phyloP scores from a whole-genome alignment of 2,888 invertebrate species.

The Dynastes hyllus region DNA sequence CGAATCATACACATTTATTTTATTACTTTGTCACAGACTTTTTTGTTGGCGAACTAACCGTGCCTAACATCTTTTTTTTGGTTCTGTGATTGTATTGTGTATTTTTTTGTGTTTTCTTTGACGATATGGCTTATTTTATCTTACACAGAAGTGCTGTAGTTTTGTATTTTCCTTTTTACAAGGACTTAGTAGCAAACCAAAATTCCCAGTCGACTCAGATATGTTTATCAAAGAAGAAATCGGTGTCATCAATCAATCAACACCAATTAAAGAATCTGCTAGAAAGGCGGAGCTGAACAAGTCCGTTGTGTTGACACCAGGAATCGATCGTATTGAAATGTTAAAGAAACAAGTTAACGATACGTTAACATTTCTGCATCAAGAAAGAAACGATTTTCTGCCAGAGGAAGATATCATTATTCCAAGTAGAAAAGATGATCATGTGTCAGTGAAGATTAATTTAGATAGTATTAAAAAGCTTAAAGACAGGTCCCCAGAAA shows the following conservation, averaged over 20 bases:
- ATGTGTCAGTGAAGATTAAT: constrained; percentile 66
- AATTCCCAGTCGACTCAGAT: constrained; percentile 41
- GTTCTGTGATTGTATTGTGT: constrained; percentile 40
- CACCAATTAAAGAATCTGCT: constrained; percentile 24
- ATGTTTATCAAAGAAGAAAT: constrained; percentile 47
- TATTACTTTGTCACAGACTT: constrained; percentile 30
- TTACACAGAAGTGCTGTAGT: constrained; percentile 49
- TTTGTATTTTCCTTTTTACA: constrained; percentile 46
- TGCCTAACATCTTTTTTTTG: constrained; percentile 33
- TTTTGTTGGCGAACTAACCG: constrained; percentile 35
- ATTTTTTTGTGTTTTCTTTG: constrained; percentile 36
- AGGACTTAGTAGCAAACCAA: constrained; percentile 46
- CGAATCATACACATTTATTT: constrained; percentile 39
- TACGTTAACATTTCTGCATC: constrained; percentile 69
- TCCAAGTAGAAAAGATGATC: constrained; percentile 69
- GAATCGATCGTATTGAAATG: constrained; percentile 60
- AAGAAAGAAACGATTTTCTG: constrained; percentile 70
- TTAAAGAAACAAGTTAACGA: constrained; percentile 68
- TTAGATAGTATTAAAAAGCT: constrained; percentile 62
- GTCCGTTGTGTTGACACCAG: constrained; percentile 21
- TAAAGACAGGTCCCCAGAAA: constrained; percentile 57
- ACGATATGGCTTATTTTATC: constrained; percentile 41
- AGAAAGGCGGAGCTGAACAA: constrained; percentile 3
- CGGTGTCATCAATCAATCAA: constrained; percentile 16
- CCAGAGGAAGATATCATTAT: constrained; percentile 69